These are phyloP conservation scores for Drosophila gunungcola DNA, from an alignment of 1,140 invertebrate genomes.

Conservation along the genomic window DNA sequence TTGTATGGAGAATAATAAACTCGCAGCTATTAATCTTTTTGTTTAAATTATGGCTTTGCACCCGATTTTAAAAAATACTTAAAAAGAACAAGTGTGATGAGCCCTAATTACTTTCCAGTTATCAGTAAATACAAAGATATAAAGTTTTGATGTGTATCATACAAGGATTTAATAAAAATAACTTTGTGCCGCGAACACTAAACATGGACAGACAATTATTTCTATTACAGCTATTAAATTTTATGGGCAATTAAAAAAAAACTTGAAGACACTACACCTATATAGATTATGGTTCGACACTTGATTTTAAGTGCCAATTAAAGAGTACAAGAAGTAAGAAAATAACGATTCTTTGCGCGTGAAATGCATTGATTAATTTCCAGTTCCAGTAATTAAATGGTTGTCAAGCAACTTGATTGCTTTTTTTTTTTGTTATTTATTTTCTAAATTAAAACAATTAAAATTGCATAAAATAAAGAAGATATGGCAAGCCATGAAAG, in stretches of 20 bases:
- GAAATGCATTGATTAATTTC: background rate
- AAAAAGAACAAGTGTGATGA: no score
- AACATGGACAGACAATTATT: background rate
- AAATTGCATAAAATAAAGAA: background rate
- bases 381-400: no score
- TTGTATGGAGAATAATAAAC: no score
- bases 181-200: background rate
- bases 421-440: background rate
- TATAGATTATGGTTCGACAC: background rate
- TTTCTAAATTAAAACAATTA: background rate
- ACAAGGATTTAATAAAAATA: no score
- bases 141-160: no score
- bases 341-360: background rate
- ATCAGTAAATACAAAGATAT: no score
- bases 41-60: no score
- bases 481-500: no score
- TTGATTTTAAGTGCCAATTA: constrained; percentile 4
- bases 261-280: background rate
- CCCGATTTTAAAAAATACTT: no score
- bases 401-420: background rate
- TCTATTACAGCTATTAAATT: background rate
- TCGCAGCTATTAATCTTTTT: no score
- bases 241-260: background rate
- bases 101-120: no score
- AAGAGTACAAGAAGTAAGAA: background rate